Conservation (phyloP, 2,797 vertebrate species). For the Darevskia nairensis region DNA sequence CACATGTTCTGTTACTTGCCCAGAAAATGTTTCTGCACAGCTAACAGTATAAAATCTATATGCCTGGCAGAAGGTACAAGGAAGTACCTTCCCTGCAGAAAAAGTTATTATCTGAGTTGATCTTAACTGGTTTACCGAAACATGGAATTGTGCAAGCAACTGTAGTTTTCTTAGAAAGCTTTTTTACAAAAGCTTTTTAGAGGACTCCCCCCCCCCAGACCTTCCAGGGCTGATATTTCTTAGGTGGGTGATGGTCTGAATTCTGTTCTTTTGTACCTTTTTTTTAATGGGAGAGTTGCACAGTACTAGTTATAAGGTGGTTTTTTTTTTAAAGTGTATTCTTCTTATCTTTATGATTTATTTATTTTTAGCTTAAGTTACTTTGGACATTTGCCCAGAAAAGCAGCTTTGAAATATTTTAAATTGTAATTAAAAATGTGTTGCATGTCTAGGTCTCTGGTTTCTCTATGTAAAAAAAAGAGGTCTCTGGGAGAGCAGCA, state of each 20-base stretch:
- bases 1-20: not conserved
- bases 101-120: not conserved
- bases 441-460: not conserved
- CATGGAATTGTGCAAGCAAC: not conserved
- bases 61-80: not conserved
- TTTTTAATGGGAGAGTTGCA: no score
- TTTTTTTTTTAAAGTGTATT: no score
- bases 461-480: not conserved
- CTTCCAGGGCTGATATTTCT: no score
- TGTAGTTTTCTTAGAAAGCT: not conserved
- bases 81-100: not conserved
- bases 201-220: rapidly evolving
- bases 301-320: no score
- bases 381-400: no score
- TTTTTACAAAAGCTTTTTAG: not conserved
- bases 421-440: no score
- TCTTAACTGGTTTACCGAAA: not conserved
- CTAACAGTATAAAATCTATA: not conserved
- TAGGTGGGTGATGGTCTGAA: no score
- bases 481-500: not conserved
- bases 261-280: no score
- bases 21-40: not conserved
- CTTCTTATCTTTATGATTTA: no score
- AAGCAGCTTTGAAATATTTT: no score
- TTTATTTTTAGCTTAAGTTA: no score